Conservation (phyloP, 2,113 vertebrate genomes). For the Clarias gariepinus region DNA sequence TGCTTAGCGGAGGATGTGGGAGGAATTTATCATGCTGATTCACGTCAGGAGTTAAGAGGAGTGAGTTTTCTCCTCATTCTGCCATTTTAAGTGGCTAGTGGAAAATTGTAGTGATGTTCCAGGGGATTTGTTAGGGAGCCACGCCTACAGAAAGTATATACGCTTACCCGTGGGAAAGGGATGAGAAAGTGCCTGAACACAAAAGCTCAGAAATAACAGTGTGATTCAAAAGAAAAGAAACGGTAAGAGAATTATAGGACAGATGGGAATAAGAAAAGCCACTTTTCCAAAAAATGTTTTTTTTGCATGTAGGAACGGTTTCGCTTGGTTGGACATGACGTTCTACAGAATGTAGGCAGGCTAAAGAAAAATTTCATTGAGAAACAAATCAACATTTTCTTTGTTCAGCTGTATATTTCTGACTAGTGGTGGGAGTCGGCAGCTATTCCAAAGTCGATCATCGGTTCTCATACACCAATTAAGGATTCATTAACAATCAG, state of each 20-base stretch:
- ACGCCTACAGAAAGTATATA: neutral
- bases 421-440: too few relatives aligned
- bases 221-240: neutral
- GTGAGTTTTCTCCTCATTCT: neutral
- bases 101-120: neutral
- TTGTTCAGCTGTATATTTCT: neutral
- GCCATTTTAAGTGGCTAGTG: neutral
- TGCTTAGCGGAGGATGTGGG: conserved; percentile 1
- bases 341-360: neutral
- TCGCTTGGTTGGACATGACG: neutral
- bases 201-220: neutral
- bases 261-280: neutral
- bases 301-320: neutral
- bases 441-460: too few relatives aligned
- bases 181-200: neutral
- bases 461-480: too few relatives aligned
- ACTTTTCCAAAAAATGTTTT: neutral
- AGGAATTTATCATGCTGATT: neutral
- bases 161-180: neutral
- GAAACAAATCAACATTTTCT: neutral
- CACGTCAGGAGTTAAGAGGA: neutral
- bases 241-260: neutral
- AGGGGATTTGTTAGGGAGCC: neutral
- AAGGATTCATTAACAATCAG: too few relatives aligned
- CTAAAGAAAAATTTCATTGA: neutral